phyloP scores from a whole-genome alignment of 2,113 vertebrate species.

The Neolamprologus brichardi region DNA sequence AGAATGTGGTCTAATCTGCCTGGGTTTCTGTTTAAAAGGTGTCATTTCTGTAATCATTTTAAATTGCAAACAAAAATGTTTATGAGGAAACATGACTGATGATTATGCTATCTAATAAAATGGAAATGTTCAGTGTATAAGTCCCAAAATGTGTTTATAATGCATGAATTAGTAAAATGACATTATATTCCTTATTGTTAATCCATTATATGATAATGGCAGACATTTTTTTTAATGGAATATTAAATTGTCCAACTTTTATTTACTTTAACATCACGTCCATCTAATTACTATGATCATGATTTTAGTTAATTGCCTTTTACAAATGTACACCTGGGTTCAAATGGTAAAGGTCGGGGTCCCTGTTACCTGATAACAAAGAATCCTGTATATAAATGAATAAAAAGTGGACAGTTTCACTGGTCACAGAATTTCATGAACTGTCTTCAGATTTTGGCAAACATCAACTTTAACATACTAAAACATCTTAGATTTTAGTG shows the following conservation, averaged over 20 bases:
- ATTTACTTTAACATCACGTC: not conserved
- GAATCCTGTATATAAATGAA: not conserved
- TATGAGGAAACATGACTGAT: not conserved
- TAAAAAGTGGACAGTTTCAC: not conserved
- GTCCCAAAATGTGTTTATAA: not conserved
- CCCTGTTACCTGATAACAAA: not conserved
- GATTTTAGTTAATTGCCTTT: not conserved
- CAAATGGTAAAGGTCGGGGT: not conserved
- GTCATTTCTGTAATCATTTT: not conserved
- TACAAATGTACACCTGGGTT: not conserved
- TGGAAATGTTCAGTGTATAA: not conserved
- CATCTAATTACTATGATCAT: not conserved
- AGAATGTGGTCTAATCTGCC: not conserved
- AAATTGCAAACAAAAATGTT: not conserved
- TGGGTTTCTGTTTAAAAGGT: not conserved
- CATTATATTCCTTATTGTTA: not conserved
- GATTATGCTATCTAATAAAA: not conserved
- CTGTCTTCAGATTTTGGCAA: not conserved
- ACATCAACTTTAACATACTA: not conserved
- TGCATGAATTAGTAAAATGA: not conserved
- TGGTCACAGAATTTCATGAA: not conserved
- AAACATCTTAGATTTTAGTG: not conserved
- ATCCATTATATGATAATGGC: not conserved
- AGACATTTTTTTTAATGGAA: not conserved
- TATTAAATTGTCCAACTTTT: not conserved